Conservation (phyloP, 2,888 invertebrate species). For the Tetragnatha montana region DNA sequence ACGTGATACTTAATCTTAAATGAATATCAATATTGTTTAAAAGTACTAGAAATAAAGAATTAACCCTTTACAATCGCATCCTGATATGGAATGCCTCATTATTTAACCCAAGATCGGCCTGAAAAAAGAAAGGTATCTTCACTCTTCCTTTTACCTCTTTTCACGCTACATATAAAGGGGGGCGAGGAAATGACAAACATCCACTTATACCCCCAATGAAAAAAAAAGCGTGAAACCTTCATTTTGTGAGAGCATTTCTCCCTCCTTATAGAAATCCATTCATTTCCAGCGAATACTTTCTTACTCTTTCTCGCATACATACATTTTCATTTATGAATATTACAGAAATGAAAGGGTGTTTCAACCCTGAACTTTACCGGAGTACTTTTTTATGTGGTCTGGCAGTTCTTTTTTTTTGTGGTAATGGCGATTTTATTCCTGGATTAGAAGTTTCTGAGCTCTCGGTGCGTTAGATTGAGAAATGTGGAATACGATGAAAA, state of each 20-base stretch:
- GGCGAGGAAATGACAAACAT: neutral
- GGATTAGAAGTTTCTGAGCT: neutral
- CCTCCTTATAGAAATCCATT: neutral
- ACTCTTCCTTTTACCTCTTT: constrained; percentile 7
- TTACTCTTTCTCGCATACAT: constrained; percentile 14
- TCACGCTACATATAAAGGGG: neutral
- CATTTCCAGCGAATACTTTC: neutral
- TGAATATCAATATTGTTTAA: no score
- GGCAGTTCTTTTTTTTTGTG: neutral
- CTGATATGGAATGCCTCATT: neutral
- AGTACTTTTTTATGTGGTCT: neutral
- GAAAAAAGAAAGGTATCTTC: neutral
- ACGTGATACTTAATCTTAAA: no score
- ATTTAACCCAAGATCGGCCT: neutral
- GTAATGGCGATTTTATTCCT: neutral
- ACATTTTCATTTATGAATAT: constrained; percentile 22
- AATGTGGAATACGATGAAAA: no score
- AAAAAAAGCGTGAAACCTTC: neutral
- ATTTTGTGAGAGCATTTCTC: neutral
- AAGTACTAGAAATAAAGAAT: no score
- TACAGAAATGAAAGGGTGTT: neutral
- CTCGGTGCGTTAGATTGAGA: no score
- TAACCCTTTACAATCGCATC: no score
- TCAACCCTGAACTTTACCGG: constrained; percentile 16
- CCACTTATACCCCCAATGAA: neutral